Conservation (phyloP, 2,797 vertebrate genomes). For the Staurois parvus region DNA sequence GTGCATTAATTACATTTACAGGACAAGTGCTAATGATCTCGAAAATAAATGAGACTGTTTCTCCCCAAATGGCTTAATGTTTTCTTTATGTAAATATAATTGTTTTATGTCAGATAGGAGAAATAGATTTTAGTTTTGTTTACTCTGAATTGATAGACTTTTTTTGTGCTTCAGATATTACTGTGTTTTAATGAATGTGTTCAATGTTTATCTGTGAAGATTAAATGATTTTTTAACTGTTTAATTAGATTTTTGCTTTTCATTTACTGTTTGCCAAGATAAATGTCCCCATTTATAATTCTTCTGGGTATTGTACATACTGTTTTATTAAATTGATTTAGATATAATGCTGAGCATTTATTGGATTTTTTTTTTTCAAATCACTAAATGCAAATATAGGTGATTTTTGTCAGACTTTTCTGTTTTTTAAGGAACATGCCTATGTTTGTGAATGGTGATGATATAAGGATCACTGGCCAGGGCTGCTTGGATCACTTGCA, state of each 20-base stretch:
- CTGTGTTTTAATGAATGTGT: neutral
- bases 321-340: neutral
- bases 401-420: neutral
- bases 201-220: neutral
- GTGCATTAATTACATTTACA: neutral
- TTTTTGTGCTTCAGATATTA: neutral
- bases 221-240: neutral
- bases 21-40: neutral
- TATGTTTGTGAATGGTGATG: no score
- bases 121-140: neutral
- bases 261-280: neutral
- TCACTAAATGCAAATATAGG: neutral
- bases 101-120: neutral
- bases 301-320: neutral
- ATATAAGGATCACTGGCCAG: no score
- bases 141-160: neutral
- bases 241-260: slow-evolving; percentile 10
- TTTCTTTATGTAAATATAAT: slow-evolving; percentile 8
- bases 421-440: no score
- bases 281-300: neutral
- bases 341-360: neutral
- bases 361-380: neutral
- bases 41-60: neutral
- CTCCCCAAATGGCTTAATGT: neutral
- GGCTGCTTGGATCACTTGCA: no score